Percentiles rank a stretch among this genome's conserved stretches.
phyloP scores from a whole-genome alignment of 2,888 invertebrate species.

The Mythimna albipuncta region DNA sequence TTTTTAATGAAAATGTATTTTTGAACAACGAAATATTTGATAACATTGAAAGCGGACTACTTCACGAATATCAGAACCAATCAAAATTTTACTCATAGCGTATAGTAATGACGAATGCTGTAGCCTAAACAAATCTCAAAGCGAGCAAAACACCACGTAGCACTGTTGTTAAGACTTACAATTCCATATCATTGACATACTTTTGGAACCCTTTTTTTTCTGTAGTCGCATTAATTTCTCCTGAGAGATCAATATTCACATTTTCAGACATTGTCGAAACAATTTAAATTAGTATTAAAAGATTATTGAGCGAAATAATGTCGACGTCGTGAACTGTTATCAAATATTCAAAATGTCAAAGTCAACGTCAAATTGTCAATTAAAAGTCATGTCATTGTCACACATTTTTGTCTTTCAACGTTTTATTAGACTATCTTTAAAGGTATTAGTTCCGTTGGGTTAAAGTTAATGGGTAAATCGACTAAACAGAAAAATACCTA shows the following conservation, averaged over 20 bases:
- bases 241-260: constrained; percentile 87
- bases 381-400: neutral
- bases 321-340: constrained; percentile 10
- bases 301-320: neutral
- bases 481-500: too few relatives aligned
- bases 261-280: constrained; percentile 83
- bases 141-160: constrained; percentile 75
- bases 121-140: constrained; percentile 45
- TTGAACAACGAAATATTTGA: neutral
- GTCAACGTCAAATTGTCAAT: neutral
- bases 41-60: neutral
- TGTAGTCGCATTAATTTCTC: constrained; percentile 85
- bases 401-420: too few relatives aligned
- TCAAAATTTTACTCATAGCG: constrained; percentile 14
- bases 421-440: too few relatives aligned
- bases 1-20: neutral
- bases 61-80: constrained; percentile 5
- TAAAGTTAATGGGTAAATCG: too few relatives aligned
- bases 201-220: constrained; percentile 88
- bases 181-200: constrained; percentile 89
- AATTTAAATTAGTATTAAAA: neutral
- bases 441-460: too few relatives aligned
- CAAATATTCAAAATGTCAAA: constrained; percentile 16
- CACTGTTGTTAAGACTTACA: constrained; percentile 81
- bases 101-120: constrained; percentile 51